Base-by-base conservation (phyloP, 2,113 vertebrate genomes). In the Panthera tigris region DNA sequence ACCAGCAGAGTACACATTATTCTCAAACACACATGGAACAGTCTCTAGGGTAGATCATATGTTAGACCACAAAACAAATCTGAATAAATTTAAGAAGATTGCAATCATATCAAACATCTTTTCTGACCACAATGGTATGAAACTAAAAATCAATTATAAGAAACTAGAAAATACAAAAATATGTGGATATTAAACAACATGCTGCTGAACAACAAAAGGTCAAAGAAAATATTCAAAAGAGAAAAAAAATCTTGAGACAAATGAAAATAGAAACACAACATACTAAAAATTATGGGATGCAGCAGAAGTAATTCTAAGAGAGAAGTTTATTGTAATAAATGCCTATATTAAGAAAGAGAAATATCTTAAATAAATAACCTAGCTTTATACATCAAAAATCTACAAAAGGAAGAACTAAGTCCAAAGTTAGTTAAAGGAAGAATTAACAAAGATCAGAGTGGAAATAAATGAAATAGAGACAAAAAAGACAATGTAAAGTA, bases 141-240 rank as follows among this genome's bases (percentile, higher is more conserved):
- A 68, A 84, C 88, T 91, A 84, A 80, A 78, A 78, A 84, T 91
- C 23, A 95, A 3, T 95, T 52, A 76, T 9, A 68, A 91, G 36
- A 95, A 95, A n/a, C 69, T 76, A 31, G 80, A 95, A 84, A 68
- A 78, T 78, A 36, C 48, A 84, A 36, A 91, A 78, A 78, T 57
- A 83, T 48, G 29, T 57, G 25, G 39, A 11, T 16, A 68, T 95
- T n/a, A 78, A 68, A 68, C 31, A 91, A 36, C 16, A n/a, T 68
- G 36, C 57, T 91, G 57, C 57, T 84, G 45, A 84, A 36, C 18
- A 68, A 81, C 45, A 25, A 66, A 66, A 29, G 41, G 31, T 16
- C 61, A 91, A 79, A 50, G 61, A 66, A 79, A n/a, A 23, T 50
- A 36, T 63, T 76, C 8, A 50, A 78, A n/a, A 63, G 23, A 65